A percentile compares a stretch with the other conserved stretches of the same genome.
Conservation (phyloP, 2,113 vertebrate genomes). For the Otis tarda region DNA sequence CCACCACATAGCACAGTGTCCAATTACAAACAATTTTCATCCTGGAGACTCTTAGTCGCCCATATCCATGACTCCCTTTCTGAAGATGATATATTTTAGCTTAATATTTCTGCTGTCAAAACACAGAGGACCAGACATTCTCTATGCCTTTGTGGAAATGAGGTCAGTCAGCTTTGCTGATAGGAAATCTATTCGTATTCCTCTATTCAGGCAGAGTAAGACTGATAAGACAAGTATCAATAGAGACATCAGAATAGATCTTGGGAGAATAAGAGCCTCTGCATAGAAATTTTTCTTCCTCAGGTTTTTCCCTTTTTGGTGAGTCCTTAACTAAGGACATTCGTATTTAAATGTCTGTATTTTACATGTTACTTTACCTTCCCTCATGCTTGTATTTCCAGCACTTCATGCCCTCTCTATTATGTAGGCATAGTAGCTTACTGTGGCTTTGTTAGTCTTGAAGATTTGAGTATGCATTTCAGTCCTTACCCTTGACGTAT, state of each 20-base stretch:
- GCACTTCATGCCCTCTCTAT: background rate
- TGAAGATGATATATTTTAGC: background rate
- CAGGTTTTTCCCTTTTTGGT: background rate
- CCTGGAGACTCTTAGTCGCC: background rate
- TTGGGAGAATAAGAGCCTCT: background rate
- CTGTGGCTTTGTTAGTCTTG: background rate
- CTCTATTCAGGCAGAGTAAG: background rate
- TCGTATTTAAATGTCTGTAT: background rate
- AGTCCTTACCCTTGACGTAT: background rate
- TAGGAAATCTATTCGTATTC: background rate
- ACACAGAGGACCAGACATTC: background rate
- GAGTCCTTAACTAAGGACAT: background rate
- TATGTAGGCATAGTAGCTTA: background rate
- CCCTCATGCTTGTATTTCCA: background rate
- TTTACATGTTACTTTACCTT: background rate
- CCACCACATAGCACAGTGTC: background rate
- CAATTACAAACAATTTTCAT: background rate
- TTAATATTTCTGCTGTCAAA: background rate
- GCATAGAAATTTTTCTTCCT: background rate
- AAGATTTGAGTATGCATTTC: background rate
- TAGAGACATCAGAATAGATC: background rate
- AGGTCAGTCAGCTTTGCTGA: background rate
- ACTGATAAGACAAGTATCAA: background rate
- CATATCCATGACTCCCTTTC: background rate
- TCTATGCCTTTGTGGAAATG: background rate